Evolutionary conservation across 2,888 invertebrate genomes (phyloP), one percentile per base, ranked within the genome.

Genomic region (Sycophila texana): DNA sequence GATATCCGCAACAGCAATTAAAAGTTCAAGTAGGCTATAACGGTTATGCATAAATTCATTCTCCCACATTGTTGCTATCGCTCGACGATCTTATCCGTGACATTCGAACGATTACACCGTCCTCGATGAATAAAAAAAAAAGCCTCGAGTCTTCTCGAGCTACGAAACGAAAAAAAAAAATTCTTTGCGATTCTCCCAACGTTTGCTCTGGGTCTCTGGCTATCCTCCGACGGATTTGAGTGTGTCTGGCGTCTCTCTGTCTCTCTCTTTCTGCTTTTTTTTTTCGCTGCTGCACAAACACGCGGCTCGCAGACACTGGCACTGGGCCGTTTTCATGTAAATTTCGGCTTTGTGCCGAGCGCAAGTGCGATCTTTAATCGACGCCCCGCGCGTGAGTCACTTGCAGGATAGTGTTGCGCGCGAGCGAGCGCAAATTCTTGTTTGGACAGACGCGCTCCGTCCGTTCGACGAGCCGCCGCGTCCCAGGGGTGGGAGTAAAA

Each of bases 351-450:
- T 60, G 58, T 55, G 47, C 3, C 53, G n/a, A 7, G 30, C 53
- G 10, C 61, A 51, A 63, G 72, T 74, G 65, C 20, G 73, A 73
- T 73, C 73, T 63, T 65, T 65, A 65, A 65, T 65, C 63, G 73
- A 12, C 22, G 47, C 26, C 61, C 2, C 72, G 30, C 30, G 4
- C 22, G 14, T 39, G 61, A 55, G 70, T 60, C 70, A 68, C 57
- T 68, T 57, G 13, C 49, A 14, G 61, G 30, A n/a, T 4, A 39
- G 61, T 30, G 39, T n/a, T n/a, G n/a, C 20, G 61, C 18, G 26
- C n/a, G 26, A 5, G 61, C 20, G 12, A 30, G 57, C 20, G 22
- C 58, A 22, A 58, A 58, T 20, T 18, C 22, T 61, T 67, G 73
- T 73, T 73, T 73, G 73, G 63, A 39, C 73, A 63, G 73, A 53